Base-by-base conservation (phyloP, 1,140 invertebrate genomes). In the Euura lappo region DNA sequence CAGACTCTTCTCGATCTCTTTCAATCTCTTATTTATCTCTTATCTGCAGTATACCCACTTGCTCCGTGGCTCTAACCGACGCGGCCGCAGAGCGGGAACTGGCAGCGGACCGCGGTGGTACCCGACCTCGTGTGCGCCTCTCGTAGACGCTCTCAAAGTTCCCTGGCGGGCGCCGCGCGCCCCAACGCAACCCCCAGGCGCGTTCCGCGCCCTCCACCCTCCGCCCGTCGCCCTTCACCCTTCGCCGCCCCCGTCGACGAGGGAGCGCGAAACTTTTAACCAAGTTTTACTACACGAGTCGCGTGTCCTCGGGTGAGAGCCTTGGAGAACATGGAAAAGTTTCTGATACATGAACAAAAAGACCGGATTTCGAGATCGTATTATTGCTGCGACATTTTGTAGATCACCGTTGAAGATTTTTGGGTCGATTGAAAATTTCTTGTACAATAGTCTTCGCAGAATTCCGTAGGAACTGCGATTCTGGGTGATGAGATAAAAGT, bases 21-120 rank as follows among this genome's bases (percentile, higher is more conserved):
- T 28, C 28, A 28, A 28, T 28, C 28, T 28, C 28, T 28, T 28
- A 28, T 28, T 28, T 28, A 28, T 28, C 28, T 28, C 28, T 28
- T 28, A 28, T 28, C 28, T 28, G 28, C 60, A 13, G 8, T 10
- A 64, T 64, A 64, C 13, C 13, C 60, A 13, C 8, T 64, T 64
- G 60, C 8, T 64, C 60, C 8, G 13, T 64, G 8, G 60, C 82
- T 84, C 84, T 80, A 84, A 80, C 80, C 84, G 81, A 79, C 79
- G 79, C 85, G 85, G 81, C 83, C 84, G 86, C 84, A 84, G 82
- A 81, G 83, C 86, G 86, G 84, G 81, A 86, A 87, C 86, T 87
- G 85, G 78, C 83, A 79, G 77, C 78, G 79, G 80, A 79, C 81
- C 81, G 74, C 77, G 78, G 75, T 79, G 78, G 82, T 76, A 74